Base-by-base conservation (phyloP, 1,140 invertebrate species). In the Gryon sp. region DNA sequence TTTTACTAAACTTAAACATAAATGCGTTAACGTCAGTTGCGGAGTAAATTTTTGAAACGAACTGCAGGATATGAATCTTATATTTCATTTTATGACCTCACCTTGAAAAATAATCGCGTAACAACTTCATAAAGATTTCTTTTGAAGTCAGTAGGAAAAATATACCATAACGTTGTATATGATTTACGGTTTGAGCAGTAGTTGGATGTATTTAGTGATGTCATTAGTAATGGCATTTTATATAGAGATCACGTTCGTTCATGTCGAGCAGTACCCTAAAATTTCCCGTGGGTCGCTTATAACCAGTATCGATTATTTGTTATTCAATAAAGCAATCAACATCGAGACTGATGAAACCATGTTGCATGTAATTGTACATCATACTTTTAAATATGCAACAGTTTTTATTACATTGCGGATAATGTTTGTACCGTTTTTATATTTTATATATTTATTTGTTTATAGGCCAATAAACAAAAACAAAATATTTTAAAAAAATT, bases 261-360 rank as follows among this genome's bases (percentile, higher is more conserved):
- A 2, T 36, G 66, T 70, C 73, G 50, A 59, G 28, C 36, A 62
- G 63, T 43, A 32, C 32, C 53, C 65, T 50, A 79, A 82, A 84
- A 83, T 83, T 79, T 70, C 80, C 69, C 82, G 63, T 72, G 76
- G 74, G 62, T 73, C 72, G 48, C 26, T 69, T 55, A 72, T 78
- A 79, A 78, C 74, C 41, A 70, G 66, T 80, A 83, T 82, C 69
- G 82, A 79, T 81, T 78, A 81, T 75, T 75, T 78, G 69, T 83
- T 84, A 86, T 84, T 81, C 76, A 83, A 85, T 86, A 80, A 82
- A 83, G 70, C 81, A 80, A 85, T 85, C 78, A 80, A 45, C 76
- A 78, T 59, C 68, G 46, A 34, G 28, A 73, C 46, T 65, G 75
- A 60, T 77, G 62, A 66, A 72, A 72, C 43, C 28, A 19, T 70